A percentile compares a stretch with the other conserved stretches of the same genome.
Evolutionary conservation across 2,113 vertebrate genomes (phyloP).

Genomic region (Penelope pileata): DNA sequence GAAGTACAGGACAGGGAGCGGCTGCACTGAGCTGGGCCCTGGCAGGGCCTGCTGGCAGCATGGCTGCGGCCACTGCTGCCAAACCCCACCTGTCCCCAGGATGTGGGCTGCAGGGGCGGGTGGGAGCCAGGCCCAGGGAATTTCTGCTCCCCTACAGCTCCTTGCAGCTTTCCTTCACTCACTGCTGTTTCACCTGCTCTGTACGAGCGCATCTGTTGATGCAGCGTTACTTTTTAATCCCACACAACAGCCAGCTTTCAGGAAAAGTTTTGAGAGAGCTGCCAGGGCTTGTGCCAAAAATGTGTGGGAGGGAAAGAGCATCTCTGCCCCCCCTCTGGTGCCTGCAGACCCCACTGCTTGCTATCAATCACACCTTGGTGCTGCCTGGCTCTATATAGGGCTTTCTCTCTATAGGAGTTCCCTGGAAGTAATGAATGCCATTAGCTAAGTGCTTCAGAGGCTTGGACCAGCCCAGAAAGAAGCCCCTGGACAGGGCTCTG

Average conservation of each 20-base stretch:
- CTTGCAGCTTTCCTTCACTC: neutral
- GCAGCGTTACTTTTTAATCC: slow-evolving; percentile 1
- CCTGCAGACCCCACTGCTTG: slow-evolving; percentile 1
- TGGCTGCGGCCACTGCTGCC: neutral
- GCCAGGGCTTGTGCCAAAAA: slow-evolving; percentile 22
- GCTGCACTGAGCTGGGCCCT: neutral
- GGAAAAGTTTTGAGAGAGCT: slow-evolving; percentile 35
- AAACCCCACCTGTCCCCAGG: rapidly evolving
- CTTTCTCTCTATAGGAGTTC: slow-evolving; percentile 10
- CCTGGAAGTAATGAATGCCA: neutral
- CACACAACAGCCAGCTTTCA: neutral
- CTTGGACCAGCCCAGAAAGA: neutral
- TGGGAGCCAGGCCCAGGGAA: neutral
- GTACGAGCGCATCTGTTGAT: neutral
- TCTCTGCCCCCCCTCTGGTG: neutral
- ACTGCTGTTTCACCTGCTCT: neutral
- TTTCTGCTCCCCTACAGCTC: neutral
- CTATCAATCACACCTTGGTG: slow-evolving; percentile 22
- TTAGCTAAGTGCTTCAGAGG: neutral
- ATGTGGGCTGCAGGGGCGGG: neutral
- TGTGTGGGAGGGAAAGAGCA: slow-evolving; percentile 19
- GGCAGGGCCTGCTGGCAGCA: neutral
- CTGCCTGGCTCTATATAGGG: neutral
- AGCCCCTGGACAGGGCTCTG: neutral
- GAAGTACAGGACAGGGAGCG: neutral